These are phyloP conservation scores for Borostomias antarcticus DNA, from an alignment of 2,797 vertebrate species.

Conservation along the genomic window DNA sequence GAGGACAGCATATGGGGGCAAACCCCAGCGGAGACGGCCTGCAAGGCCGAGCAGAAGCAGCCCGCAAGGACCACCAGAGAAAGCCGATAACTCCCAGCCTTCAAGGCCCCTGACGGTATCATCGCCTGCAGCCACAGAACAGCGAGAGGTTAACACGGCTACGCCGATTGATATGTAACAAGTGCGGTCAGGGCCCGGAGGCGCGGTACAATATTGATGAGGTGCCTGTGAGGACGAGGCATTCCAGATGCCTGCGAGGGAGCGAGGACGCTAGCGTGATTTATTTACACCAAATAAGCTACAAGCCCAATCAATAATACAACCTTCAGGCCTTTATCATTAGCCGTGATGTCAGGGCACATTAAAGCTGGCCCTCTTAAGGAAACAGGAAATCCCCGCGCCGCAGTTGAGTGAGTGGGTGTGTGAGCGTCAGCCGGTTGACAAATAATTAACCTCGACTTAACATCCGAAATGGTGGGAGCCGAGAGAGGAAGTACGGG, in stretches of 20 bases:
- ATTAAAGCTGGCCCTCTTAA: not conserved
- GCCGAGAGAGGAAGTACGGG: not conserved
- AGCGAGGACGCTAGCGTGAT: slow-evolving; percentile 26
- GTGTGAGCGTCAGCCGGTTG: slow-evolving; percentile 39
- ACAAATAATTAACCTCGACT: slow-evolving; percentile 60
- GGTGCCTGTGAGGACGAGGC: slow-evolving; percentile 13
- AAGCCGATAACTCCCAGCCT: not conserved
- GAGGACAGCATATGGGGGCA: too few relatives aligned
- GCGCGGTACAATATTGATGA: slow-evolving; percentile 39
- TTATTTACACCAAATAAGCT: slow-evolving; percentile 44
- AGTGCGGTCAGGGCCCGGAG: slow-evolving; percentile 15
- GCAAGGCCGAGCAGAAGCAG: slow-evolving; percentile 3
- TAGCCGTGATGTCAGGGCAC: not conserved
- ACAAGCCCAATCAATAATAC: slow-evolving; percentile 20
- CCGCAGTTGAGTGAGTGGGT: not conserved
- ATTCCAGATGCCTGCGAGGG: slow-evolving; percentile 20
- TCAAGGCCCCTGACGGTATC: not conserved
- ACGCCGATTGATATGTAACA: slow-evolving; percentile 27
- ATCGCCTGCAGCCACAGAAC: slow-evolving; percentile 20
- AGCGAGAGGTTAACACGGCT: slow-evolving; percentile 27
- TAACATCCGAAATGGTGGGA: slow-evolving; percentile 17
- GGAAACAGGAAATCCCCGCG: not conserved
- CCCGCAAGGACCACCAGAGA: too few relatives aligned
- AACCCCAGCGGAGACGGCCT: slow-evolving; percentile 13
- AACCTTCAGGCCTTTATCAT: not conserved